Conservation (phyloP, 2,113 vertebrate species). For the Microcebus jonahi region DNA sequence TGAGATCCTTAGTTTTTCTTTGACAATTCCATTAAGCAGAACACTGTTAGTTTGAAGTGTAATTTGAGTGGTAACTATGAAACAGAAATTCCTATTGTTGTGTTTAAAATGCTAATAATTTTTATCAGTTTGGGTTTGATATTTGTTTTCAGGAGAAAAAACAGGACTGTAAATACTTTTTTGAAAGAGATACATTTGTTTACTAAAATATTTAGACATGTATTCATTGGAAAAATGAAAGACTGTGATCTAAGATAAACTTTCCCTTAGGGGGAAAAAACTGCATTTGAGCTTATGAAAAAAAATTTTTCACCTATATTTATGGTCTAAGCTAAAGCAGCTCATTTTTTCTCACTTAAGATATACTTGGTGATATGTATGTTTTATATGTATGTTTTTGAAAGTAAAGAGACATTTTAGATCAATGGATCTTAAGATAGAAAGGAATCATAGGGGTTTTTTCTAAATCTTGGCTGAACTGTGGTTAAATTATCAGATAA, state of each 20-base stretch:
- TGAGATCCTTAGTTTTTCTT: not conserved
- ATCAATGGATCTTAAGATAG: not conserved
- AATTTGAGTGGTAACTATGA: not conserved
- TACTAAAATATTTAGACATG: not conserved
- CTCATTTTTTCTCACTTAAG: not conserved
- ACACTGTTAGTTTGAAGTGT: not conserved
- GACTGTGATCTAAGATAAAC: not conserved
- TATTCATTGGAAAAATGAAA: not conserved
- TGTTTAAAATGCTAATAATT: not conserved
- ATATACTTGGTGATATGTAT: not conserved
- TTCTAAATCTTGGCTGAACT: not conserved
- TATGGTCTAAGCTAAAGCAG: constrained; percentile 28
- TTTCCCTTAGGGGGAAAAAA: not conserved
- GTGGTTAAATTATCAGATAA: not conserved
- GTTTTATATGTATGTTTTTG: constrained; percentile 36
- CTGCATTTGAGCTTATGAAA: constrained; percentile 29
- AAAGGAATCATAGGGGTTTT: not conserved
- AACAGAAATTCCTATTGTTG: not conserved
- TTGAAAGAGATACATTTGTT: constrained; percentile 16
- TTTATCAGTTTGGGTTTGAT: not conserved
- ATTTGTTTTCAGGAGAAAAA: constrained; percentile 30
- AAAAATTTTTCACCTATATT: not conserved
- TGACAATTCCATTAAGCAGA: not conserved
- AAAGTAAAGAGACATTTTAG: constrained; percentile 4
- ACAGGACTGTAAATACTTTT: not conserved